Conservation (phyloP, 2,113 vertebrate genomes). For the Charadrius vociferus region DNA sequence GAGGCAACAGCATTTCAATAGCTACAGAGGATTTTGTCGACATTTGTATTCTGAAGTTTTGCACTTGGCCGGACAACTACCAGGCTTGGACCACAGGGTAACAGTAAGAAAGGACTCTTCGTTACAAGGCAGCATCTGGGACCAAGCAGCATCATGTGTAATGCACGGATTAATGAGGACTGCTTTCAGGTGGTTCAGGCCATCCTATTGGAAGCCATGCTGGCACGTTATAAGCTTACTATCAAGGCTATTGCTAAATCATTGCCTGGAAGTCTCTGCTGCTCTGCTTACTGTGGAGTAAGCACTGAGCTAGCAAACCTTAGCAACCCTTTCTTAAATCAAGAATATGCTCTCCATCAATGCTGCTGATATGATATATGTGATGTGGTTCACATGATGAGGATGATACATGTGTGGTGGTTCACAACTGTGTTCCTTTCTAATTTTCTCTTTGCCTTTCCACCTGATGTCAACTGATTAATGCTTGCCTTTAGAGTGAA, state of each 20-base stretch:
- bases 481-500: neutral
- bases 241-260: neutral
- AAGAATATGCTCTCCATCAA: neutral
- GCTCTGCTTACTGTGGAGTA: neutral
- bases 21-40: neutral
- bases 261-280: neutral
- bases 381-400: too few species aligned
- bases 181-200: neutral
- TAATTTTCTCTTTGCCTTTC: neutral
- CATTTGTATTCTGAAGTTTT: neutral
- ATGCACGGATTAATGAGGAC: neutral
- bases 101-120: neutral
- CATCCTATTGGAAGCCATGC: neutral
- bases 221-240: neutral
- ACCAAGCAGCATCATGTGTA: neutral
- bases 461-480: too few species aligned
- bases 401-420: too few species aligned
- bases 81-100: neutral
- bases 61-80: neutral
- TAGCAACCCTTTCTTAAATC: neutral
- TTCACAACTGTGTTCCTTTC: neutral
- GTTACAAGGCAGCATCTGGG: neutral
- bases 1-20: neutral
- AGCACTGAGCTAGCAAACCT: neutral
- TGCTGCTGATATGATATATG: fast-evolving